These are phyloP conservation scores for Poeciliopsis infans DNA, from an alignment of 2,797 vertebrate species.

Conservation along the genomic window DNA sequence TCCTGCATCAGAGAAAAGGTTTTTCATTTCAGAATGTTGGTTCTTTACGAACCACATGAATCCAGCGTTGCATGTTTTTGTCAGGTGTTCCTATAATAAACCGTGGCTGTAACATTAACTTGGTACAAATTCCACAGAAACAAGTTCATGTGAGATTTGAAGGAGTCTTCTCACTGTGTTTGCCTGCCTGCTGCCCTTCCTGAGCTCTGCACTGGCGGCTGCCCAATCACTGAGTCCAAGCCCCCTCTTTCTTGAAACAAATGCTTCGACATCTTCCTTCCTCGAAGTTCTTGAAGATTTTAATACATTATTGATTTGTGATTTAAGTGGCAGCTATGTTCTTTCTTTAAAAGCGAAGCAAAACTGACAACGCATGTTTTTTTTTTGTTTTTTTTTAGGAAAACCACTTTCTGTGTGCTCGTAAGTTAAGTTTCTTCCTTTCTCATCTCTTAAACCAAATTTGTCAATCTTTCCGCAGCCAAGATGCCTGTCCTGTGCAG, in stretches of 20 bases:
- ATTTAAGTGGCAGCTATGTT: background rate
- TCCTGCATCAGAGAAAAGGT: background rate
- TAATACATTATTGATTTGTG: background rate
- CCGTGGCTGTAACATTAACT: background rate
- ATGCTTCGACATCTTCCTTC: background rate
- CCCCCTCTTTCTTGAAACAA: background rate
- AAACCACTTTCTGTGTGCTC: background rate
- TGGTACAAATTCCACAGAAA: background rate
- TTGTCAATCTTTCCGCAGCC: slow-evolving; percentile 13
- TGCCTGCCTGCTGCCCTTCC: background rate
- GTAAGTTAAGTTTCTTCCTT: background rate
- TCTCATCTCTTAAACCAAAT: background rate
- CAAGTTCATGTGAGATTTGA: background rate
- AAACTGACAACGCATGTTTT: background rate
- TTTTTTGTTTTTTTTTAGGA: no score
- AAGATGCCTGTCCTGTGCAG: slow-evolving; percentile 81
- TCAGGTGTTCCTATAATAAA: background rate
- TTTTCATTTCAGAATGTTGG: background rate
- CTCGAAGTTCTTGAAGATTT: background rate
- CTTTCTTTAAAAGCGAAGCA: background rate
- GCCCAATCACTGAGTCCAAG: background rate
- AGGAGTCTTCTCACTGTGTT: background rate
- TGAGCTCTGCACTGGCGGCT: background rate
- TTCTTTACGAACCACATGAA: background rate
- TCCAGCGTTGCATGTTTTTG: background rate